phyloP scores from a whole-genome alignment of 2,113 vertebrate genomes.

The Cervus canadensis region DNA sequence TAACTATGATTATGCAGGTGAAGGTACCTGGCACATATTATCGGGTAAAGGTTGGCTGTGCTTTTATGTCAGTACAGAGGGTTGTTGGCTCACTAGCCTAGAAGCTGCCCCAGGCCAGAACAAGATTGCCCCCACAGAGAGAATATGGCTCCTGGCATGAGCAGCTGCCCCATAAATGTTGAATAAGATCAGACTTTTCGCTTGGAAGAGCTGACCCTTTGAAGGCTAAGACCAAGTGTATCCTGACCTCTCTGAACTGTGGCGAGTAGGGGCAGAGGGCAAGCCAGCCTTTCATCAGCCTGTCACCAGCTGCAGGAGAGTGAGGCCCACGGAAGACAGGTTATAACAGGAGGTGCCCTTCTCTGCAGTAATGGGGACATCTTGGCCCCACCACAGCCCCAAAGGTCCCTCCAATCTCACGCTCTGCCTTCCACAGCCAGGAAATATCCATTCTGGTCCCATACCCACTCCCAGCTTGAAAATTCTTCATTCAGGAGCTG shows the following conservation, averaged over 20 bases:
- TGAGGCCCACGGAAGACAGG: background rate
- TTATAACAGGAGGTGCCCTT: background rate
- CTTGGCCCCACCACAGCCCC: background rate
- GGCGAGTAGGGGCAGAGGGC: background rate
- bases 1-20: background rate
- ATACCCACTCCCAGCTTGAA: background rate
- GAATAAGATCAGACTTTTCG: background rate
- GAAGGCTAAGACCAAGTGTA: background rate
- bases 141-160: background rate
- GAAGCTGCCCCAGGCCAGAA: background rate
- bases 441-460: background rate
- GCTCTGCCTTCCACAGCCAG: background rate
- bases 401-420: background rate
- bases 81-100: background rate
- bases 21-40: background rate
- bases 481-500: background rate
- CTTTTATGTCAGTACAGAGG: background rate
- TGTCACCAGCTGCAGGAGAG: background rate
- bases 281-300: background rate
- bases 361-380: background rate
- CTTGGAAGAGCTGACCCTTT: background rate
- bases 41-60: background rate
- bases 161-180: background rate
- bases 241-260: background rate
- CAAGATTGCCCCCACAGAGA: background rate